These are phyloP conservation scores for Antennarius striatus DNA, from an alignment of 2,113 vertebrate species.

Conservation along the genomic window DNA sequence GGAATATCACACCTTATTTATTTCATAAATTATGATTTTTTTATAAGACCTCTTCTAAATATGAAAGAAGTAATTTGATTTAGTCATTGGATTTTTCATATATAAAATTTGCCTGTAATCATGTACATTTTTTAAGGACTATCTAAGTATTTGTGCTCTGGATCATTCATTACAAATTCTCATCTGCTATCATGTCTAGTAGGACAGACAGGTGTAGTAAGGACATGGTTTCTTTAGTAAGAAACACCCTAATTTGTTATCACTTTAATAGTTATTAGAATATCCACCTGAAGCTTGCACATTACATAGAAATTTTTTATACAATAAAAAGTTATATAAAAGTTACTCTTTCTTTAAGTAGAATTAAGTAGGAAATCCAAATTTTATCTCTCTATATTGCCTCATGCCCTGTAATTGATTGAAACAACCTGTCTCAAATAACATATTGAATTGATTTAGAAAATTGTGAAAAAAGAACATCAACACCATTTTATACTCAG, in stretches of 20 bases:
- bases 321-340: not conserved
- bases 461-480: not conserved
- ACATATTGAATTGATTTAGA: not conserved
- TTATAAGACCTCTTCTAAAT: not conserved
- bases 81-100: not conserved
- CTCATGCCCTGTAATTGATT: not conserved
- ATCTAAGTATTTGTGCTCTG: slow-evolving; percentile 20
- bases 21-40: slow-evolving; percentile 22
- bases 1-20: slow-evolving; percentile 35
- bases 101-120: not conserved
- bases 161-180: not conserved
- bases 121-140: not conserved
- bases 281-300: not conserved
- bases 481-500: not conserved
- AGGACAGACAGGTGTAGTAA: not conserved
- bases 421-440: not conserved
- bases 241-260: not conserved
- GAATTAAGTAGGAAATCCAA: slow-evolving; percentile 1
- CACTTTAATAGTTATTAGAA: not conserved
- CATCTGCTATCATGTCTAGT: not conserved
- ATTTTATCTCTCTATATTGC: not conserved
- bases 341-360: not conserved
- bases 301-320: not conserved
- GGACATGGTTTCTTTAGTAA: not conserved
- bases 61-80: slow-evolving; percentile 2